phyloP scores from a whole-genome alignment of 2,797 vertebrate species.

The Clarias fuscus region DNA sequence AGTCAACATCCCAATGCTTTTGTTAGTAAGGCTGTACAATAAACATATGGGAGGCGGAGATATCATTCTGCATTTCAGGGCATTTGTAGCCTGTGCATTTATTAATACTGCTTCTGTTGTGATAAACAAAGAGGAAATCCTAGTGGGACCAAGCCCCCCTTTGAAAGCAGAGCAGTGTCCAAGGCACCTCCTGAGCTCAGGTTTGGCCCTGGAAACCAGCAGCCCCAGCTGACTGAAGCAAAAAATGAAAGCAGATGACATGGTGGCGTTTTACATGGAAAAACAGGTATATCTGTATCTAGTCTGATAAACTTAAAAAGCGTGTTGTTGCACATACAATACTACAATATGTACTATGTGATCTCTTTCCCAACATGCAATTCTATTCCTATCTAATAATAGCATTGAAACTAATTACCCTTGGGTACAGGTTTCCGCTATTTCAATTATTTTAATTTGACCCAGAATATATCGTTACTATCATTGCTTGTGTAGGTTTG shows the following conservation, averaged over 20 bases:
- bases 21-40: conserved; percentile 6
- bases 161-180: conserved; percentile 48
- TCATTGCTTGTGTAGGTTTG: background rate
- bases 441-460: background rate
- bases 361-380: background rate
- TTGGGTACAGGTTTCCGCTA: background rate
- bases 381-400: background rate
- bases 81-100: conserved; percentile 28
- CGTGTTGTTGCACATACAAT: background rate
- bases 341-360: background rate
- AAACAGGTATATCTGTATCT: conserved; percentile 52
- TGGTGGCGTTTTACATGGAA: conserved; percentile 45
- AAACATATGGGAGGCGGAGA: conserved; percentile 3
- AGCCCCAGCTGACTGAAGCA: conserved; percentile 41
- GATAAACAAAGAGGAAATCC: conserved; percentile 46
- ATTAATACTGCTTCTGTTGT: conserved; percentile 50
- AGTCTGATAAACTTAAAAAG: background rate
- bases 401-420: background rate
- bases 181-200: conserved; percentile 44
- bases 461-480: background rate
- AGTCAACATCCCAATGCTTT: background rate
- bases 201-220: conserved; percentile 47
- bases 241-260: conserved; percentile 51
- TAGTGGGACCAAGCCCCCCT: conserved; percentile 38
- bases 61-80: conserved; percentile 19